Conservation (phyloP, 2,113 vertebrate species). For the Bubo scandiacus region DNA sequence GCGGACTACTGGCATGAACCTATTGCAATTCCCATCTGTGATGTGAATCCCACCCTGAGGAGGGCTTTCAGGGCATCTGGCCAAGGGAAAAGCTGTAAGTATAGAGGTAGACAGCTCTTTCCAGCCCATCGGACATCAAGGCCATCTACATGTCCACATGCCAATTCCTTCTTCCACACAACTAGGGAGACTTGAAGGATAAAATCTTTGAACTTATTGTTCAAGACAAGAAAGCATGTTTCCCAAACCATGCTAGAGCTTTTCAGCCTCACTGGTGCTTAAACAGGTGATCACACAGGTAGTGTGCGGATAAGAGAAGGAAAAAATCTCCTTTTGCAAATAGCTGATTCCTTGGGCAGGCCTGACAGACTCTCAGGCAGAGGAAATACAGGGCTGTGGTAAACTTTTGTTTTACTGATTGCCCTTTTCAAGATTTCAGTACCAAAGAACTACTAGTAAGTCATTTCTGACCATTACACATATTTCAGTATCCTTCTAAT, state of each 20-base stretch:
- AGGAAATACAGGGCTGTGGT: not conserved
- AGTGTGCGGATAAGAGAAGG: not conserved
- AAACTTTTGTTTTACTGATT: not conserved
- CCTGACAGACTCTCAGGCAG: not conserved
- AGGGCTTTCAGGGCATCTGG: not conserved
- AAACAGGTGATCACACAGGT: not conserved
- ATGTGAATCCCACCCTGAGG: not conserved
- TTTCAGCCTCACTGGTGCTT: not conserved
- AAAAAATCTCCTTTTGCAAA: not conserved
- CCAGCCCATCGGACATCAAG: not conserved
- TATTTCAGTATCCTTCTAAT: not conserved
- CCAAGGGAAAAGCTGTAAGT: not conserved
- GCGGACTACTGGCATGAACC: not conserved
- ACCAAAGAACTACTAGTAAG: not conserved
- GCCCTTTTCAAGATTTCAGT: not conserved
- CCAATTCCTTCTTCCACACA: not conserved
- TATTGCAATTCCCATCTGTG: constrained; percentile 5
- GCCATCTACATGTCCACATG: not conserved
- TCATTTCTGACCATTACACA: not conserved
- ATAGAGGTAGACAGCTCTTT: not conserved
- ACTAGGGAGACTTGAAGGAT: not conserved
- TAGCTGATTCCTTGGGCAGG: not conserved
- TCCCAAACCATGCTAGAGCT: not conserved
- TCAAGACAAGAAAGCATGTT: not conserved
- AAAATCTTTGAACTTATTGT: not conserved